Conservation (phyloP, 1,140 invertebrate genomes). For the Papilio helenus region DNA sequence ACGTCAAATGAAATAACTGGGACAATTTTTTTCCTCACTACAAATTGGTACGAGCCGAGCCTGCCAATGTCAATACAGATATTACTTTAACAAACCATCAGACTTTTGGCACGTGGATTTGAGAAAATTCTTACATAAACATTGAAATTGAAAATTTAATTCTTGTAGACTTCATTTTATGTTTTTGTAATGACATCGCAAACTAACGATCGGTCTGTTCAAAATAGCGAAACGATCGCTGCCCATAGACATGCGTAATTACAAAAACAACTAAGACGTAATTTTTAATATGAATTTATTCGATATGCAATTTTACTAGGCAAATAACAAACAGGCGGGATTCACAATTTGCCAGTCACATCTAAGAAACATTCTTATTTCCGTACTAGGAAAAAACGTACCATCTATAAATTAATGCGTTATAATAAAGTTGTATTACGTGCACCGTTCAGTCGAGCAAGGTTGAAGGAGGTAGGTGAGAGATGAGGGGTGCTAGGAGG, state of each 20-base stretch:
- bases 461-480: neutral
- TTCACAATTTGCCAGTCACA: neutral
- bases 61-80: constrained; percentile 32
- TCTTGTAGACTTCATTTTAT: neutral
- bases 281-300: too few species aligned
- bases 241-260: too few species aligned
- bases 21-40: neutral
- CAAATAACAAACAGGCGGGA: neutral
- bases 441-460: neutral
- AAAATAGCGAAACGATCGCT: too few species aligned
- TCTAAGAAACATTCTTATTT: constrained; percentile 1
- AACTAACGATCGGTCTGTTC: too few species aligned
- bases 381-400: neutral
- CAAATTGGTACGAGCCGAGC: constrained; percentile 18
- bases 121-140: constrained; percentile 14
- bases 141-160: constrained; percentile 1
- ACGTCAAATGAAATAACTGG: constrained; percentile 1
- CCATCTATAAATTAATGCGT: constrained; percentile 1
- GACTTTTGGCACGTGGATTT: constrained; percentile 28
- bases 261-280: too few species aligned
- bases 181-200: too few species aligned
- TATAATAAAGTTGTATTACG: constrained; percentile 1
- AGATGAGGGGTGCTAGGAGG: constrained; percentile 6
- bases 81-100: constrained; percentile 26
- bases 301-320: neutral